These are phyloP conservation scores for Resseliella maxima DNA, from an alignment of 2,888 invertebrate genomes.

Conservation along the genomic window DNA sequence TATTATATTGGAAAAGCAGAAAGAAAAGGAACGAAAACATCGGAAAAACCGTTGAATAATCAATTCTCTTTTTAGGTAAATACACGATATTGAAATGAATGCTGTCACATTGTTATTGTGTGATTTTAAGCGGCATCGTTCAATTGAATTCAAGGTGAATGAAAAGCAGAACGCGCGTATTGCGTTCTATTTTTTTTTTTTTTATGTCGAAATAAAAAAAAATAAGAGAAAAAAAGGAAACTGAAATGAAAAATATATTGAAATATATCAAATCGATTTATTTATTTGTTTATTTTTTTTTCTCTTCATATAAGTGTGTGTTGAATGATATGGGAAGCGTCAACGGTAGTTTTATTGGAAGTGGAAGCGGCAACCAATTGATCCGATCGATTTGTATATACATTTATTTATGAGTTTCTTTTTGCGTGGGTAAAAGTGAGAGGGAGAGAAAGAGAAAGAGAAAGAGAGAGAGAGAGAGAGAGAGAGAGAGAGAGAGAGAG, in stretches of 20 bases:
- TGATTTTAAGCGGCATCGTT: slow-evolving; percentile 19
- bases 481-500: too few relatives aligned
- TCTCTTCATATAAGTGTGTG: neutral
- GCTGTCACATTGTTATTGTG: neutral
- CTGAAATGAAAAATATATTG: slow-evolving; percentile 16
- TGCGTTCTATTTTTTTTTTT: neutral
- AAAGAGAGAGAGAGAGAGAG: too few relatives aligned
- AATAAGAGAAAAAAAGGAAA: neutral
- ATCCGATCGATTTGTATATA: slow-evolving; percentile 44
- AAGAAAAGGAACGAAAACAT: neutral
- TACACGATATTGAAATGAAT: neutral
- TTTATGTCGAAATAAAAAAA: neutral
- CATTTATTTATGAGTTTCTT: slow-evolving; percentile 39
- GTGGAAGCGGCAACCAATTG: slow-evolving; percentile 13
- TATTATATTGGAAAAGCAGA: neutral
- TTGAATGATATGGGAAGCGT: neutral
- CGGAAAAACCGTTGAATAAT: slow-evolving; percentile 29
- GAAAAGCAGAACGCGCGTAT: neutral
- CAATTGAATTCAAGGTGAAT: neutral
- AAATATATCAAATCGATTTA: slow-evolving; percentile 39
- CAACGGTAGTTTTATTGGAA: neutral
- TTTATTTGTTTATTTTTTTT: too few relatives aligned
- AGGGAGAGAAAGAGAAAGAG: neutral
- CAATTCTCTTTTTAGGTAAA: neutral
- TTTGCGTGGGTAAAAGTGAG: neutral